phyloP scores from a whole-genome alignment of 2,888 invertebrate species.

The Cynaeus angustus region DNA sequence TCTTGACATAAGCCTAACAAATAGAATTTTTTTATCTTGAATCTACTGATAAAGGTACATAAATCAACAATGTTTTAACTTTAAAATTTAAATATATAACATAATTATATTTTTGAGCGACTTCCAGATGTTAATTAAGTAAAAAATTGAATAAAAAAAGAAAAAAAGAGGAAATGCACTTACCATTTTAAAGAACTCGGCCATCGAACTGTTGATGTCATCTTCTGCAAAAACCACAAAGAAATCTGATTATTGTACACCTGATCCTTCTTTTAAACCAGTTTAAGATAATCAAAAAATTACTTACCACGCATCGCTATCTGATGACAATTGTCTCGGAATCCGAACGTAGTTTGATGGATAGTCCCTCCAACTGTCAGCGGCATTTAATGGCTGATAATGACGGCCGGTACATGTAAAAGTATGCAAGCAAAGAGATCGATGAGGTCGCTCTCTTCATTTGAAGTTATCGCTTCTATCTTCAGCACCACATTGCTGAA shows the following conservation, averaged over 20 bases:
- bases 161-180: too few relatives aligned
- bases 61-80: too few relatives aligned
- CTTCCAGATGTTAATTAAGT: too few relatives aligned
- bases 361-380: slow-evolving; percentile 55
- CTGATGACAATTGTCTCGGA: slow-evolving; percentile 54
- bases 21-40: too few relatives aligned
- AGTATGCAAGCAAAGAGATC: slow-evolving; percentile 48
- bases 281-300: slow-evolving; percentile 37
- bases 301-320: slow-evolving; percentile 43
- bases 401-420: slow-evolving; percentile 50
- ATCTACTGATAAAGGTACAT: too few relatives aligned
- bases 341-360: slow-evolving; percentile 52
- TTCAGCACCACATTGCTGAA: slow-evolving; percentile 44
- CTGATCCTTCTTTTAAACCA: slow-evolving; percentile 1
- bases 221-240: too few relatives aligned
- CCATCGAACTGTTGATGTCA: too few relatives aligned
- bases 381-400: slow-evolving; percentile 59
- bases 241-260: not conserved
- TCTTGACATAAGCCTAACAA: too few relatives aligned
- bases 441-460: slow-evolving; percentile 42
- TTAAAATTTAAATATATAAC: too few relatives aligned
- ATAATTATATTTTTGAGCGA: too few relatives aligned
- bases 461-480: slow-evolving; percentile 49
- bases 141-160: too few relatives aligned
- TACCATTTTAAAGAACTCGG: too few relatives aligned